phyloP scores from a whole-genome alignment of 2,888 invertebrate genomes.

The Urechis unicinctus region DNA sequence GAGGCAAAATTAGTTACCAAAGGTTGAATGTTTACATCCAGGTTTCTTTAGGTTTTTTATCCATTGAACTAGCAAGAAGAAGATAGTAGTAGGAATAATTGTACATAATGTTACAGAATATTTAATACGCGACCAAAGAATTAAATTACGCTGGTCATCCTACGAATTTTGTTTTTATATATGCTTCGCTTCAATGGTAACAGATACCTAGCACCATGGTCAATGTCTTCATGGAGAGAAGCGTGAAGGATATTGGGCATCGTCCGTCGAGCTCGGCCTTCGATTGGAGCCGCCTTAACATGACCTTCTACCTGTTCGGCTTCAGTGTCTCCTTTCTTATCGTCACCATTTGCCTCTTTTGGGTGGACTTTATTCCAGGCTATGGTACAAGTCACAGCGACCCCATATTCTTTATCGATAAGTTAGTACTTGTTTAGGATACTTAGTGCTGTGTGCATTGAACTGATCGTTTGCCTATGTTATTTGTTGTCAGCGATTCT shows the following conservation, averaged over 20 bases:
- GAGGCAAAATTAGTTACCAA: background rate
- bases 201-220: constrained; percentile 29
- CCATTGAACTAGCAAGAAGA: no score
- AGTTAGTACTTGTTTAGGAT: no score
- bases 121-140: no score
- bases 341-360: constrained; percentile 21
- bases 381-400: constrained; percentile 23
- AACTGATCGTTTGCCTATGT: no score
- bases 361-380: constrained; percentile 32
- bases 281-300: constrained; percentile 14
- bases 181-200: background rate
- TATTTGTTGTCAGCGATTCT: no score
- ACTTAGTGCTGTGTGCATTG: no score
- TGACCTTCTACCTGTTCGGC: constrained; percentile 29
- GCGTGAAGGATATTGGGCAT: constrained; percentile 7
- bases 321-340: constrained; percentile 22
- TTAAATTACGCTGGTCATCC: no score
- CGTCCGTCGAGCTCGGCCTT: background rate
- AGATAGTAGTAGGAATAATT: no score
- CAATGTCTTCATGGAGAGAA: constrained; percentile 24
- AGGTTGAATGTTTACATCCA: no score
- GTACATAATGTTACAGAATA: no score
- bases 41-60: no score
- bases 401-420: background rate
- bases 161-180: no score